Percentiles rank a stretch among this genome's conserved stretches.
These are phyloP conservation scores for Dolomedes plantarius DNA, from an alignment of 2,888 invertebrate genomes.

Conservation along the genomic window DNA sequence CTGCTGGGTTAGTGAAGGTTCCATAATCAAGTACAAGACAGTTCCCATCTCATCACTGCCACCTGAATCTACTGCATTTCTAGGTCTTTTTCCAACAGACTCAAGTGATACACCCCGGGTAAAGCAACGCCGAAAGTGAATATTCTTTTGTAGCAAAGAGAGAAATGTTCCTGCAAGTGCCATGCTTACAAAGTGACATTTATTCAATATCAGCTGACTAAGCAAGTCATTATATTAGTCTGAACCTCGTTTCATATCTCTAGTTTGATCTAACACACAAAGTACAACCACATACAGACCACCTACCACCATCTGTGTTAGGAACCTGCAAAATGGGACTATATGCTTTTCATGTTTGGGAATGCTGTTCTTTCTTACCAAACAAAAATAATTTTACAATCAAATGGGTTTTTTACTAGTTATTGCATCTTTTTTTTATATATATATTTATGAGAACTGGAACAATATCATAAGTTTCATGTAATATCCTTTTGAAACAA, in stretches of 20 bases:
- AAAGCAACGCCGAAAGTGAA: conserved; percentile 58
- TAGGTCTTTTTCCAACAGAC: conserved; percentile 10
- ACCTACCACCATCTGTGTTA: not conserved
- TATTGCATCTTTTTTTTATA: no score
- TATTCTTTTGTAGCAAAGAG: conserved; percentile 17
- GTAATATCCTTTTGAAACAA: no score
- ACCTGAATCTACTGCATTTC: conserved; percentile 72
- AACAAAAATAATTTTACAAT: no score
- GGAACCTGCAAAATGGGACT: conserved; percentile 2
- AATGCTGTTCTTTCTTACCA: no score
- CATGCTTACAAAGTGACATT: conserved; percentile 55
- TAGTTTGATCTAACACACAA: conserved; percentile 13
- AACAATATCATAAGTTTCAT: no score
- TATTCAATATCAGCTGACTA: conserved; percentile 26
- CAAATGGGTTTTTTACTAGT: no score
- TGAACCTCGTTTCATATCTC: conserved; percentile 18
- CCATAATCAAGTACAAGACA: conserved; percentile 77
- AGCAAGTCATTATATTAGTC: conserved; percentile 19
- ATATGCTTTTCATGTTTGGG: no score
- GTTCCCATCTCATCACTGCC: conserved; percentile 76
- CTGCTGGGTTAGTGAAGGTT: conserved; percentile 87
- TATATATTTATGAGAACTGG: no score
- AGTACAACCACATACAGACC: conserved; percentile 4
- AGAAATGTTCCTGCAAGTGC: conserved; percentile 71
- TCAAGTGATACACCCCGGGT: conserved; percentile 47